Evolutionary conservation across 2,797 vertebrate species (phyloP).

Genomic region (Alectoris magna): DNA sequence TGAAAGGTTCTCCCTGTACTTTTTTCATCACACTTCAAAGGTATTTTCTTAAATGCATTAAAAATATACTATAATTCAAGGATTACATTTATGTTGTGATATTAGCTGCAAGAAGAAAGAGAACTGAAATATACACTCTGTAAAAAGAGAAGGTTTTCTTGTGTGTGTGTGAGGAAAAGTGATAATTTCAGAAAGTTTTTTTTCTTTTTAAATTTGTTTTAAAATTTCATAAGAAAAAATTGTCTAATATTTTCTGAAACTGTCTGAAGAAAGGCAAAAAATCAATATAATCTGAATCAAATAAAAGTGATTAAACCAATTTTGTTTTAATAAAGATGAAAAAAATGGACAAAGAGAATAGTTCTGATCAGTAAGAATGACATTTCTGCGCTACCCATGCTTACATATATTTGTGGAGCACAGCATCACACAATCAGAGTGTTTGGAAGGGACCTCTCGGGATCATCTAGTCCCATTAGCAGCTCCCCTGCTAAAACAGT

Average conservation of each 20-base stretch:
- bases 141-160: no score
- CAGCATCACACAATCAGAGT: no score
- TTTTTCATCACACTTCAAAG: constrained; percentile 57
- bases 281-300: background rate
- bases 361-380: background rate
- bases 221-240: background rate
- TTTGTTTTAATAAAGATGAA: background rate
- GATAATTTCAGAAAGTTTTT: no score
- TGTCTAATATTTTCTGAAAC: background rate
- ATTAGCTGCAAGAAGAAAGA: background rate
- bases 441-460: no score
- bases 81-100: background rate
- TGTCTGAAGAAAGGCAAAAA: background rate
- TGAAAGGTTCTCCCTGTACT: background rate
- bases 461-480: no score
- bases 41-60: background rate
- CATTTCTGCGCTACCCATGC: background rate
- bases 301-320: background rate
- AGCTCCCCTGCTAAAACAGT: no score
- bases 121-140: background rate
- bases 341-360: background rate
- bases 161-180: background rate
- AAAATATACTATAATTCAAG: constrained; percentile 5
- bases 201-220: background rate
- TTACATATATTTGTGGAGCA: no score